Evolutionary conservation across 2,797 vertebrate species (phyloP), one percentile per base, ranked within the genome.

Genomic region (Sorex maritimensis): DNA sequence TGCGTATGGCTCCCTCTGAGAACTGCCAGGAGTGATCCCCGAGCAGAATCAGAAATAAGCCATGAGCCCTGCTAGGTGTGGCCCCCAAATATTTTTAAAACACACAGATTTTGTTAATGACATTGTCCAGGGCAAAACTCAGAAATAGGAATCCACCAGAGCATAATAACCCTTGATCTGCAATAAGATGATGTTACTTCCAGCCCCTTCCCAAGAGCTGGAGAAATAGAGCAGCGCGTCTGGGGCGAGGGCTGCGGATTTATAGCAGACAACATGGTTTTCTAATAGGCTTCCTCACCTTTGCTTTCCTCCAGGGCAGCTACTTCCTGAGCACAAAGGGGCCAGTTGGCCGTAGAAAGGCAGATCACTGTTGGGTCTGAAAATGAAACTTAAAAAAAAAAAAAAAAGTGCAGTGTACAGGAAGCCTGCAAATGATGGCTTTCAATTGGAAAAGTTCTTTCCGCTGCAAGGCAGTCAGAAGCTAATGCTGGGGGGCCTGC

Each of bases 381-480:
- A 94, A 90, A 92, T 84, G 46, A 92, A 90, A 92, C 41, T 78
- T 28, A 28, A 26, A 26, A 67, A 83, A 93, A 87, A 83, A 93
- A 87, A 93, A 93, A 85, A 81, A 83, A 95, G 23, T 46, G 14
- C 79, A 81, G 30, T 71, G 63, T 21, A 19, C 6, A 19, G 21
- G 46, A 80, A 81, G 44, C 15, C 52, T 86, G 23, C 52, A 85
- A 92, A 78, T 91, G 81, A 94, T 9, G 58, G 44, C 34, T 93
- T 86, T 85, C 78, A 82, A 87, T 95, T 80, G 82, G 81, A 73
- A 88, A 92, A 81, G 67, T 81, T 93, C 38, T 82, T 68, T 86
- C 30, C 8, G 55, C 30, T 81, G 83, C 69, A 90, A 73, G n/a
- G 74, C 82, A 92, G 74, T 71, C 81, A 61, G 34, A 85, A 95